These are phyloP conservation scores for Carassius auratus DNA, from an alignment of 2,113 vertebrate species.

Conservation along the genomic window DNA sequence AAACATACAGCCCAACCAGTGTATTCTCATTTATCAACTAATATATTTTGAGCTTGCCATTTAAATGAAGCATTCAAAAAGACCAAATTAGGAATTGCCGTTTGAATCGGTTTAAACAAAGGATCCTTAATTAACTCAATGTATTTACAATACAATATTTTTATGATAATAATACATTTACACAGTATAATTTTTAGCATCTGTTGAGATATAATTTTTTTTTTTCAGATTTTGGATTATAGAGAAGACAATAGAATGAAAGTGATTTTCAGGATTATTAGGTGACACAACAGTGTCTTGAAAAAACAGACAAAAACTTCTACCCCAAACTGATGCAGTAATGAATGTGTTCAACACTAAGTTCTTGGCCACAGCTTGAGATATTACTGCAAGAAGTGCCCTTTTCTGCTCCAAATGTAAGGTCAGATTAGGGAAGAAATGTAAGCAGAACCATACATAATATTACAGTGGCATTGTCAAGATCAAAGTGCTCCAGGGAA, in stretches of 20 bases:
- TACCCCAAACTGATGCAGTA: background rate
- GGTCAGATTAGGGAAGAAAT: constrained; percentile 23
- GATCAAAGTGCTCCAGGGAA: constrained; percentile 37
- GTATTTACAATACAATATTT: background rate
- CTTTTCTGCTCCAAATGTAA: constrained; percentile 5
- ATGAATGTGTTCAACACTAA: background rate
- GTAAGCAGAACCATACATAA: constrained; percentile 35
- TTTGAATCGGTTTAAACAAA: no score
- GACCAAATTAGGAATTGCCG: no score
- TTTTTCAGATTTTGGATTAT: no score
- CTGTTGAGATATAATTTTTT: no score
- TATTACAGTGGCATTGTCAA: background rate
- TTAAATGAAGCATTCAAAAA: no score
- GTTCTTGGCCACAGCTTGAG: background rate
- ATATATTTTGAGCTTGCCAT: no score
- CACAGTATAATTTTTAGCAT: background rate
- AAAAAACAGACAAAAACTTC: background rate
- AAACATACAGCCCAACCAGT: background rate
- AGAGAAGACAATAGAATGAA: no score
- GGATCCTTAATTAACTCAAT: no score
- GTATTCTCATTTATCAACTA: no score
- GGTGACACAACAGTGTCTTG: background rate
- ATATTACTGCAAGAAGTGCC: background rate
- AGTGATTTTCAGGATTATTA: background rate
- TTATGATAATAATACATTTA: background rate